phyloP scores from a whole-genome alignment of 1,140 invertebrate genomes.

The Euura lappo region DNA sequence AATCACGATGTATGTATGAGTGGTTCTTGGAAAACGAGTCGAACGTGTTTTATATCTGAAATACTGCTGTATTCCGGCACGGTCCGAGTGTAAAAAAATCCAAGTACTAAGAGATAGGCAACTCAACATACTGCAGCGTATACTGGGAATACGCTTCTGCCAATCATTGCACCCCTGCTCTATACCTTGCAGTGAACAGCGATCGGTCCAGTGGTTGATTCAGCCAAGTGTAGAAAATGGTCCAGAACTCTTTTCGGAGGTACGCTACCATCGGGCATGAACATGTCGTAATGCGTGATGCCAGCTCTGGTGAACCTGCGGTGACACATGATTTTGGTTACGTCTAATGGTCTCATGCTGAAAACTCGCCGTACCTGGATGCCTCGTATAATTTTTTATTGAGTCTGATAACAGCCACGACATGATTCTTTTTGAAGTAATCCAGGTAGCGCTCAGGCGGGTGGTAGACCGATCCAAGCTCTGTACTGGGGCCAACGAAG shows the following conservation, averaged over 20 bases:
- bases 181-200: conserved; percentile 86
- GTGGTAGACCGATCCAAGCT: conserved; percentile 70
- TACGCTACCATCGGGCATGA: conserved; percentile 80
- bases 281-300: conserved; percentile 80
- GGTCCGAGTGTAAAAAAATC: no score
- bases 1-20: no score
- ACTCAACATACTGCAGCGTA: no score
- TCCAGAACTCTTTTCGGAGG: conserved; percentile 74
- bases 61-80: no score
- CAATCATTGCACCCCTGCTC: no score
- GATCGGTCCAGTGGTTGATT: conserved; percentile 74
- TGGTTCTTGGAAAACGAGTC: no score
- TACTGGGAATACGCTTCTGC: no score
- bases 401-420: conserved; percentile 75
- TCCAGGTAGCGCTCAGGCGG: conserved; percentile 80
- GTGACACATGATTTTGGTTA: conserved; percentile 11
- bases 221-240: conserved; percentile 76
- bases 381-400: conserved; percentile 80
- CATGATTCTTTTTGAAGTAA: conserved; percentile 78
- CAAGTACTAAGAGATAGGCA: no score
- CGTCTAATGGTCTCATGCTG: not conserved
- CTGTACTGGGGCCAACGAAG: conserved; percentile 79
- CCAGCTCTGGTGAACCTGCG: conserved; percentile 74
- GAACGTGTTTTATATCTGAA: no score
- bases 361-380: conserved; percentile 51